phyloP scores from a whole-genome alignment of 2,113 vertebrate species.

The Chaetorhynchus papuensis region DNA sequence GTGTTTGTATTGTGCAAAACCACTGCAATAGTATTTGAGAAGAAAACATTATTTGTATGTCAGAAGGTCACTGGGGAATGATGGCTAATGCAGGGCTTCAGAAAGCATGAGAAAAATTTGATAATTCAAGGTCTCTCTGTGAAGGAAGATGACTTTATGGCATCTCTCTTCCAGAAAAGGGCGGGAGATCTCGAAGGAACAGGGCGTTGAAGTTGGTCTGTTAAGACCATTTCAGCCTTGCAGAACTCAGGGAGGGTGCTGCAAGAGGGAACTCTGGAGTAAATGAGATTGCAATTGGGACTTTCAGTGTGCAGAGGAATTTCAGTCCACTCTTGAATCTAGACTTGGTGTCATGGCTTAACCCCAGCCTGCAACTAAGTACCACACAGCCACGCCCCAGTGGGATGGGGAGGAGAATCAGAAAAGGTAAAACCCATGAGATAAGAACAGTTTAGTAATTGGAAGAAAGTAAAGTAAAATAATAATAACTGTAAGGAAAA shows the following conservation, averaged over 20 bases:
- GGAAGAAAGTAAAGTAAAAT: not conserved
- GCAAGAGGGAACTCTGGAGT: not conserved
- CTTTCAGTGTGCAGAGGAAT: not conserved
- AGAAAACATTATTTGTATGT: not conserved
- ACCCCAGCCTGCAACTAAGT: not conserved
- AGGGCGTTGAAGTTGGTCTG: fast-evolving
- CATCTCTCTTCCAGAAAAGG: not conserved
- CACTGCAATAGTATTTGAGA: not conserved
- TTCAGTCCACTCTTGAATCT: not conserved
- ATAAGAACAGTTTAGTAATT: not conserved
- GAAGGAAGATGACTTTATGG: not conserved
- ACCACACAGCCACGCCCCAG: fast-evolving
- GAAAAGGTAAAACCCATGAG: not conserved
- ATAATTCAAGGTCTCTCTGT: not conserved
- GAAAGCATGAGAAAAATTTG: not conserved
- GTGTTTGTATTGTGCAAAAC: not conserved
- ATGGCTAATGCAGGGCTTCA: not conserved
- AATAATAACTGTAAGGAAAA: not conserved
- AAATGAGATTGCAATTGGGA: not conserved
- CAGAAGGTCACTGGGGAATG: not conserved
- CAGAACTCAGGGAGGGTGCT: not conserved
- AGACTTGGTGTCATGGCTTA: not conserved
- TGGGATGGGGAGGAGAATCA: not conserved
- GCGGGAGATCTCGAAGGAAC: not conserved
- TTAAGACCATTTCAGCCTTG: not conserved